These are phyloP conservation scores for Astyanax mexicanus DNA, from an alignment of 2,797 vertebrate genomes.

Conservation along the genomic window DNA sequence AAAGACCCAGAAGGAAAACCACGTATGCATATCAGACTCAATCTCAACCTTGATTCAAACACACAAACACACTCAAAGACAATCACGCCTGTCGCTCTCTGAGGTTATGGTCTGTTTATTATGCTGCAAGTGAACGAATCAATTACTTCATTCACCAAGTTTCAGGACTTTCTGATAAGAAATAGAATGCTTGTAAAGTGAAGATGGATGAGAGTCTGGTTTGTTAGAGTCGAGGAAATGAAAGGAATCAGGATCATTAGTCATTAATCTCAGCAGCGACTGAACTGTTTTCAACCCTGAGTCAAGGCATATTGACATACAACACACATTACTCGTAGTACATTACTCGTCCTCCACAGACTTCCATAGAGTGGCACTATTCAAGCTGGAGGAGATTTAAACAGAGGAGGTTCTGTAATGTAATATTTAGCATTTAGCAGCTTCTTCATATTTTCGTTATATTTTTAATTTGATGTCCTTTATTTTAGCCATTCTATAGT, in stretches of 20 bases:
- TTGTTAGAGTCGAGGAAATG: background rate
- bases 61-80: slow-evolving; percentile 3
- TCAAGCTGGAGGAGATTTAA: too few relatives aligned
- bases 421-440: too few relatives aligned
- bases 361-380: too few relatives aligned
- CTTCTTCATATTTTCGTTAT: too few relatives aligned
- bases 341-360: background rate
- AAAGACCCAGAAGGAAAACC: background rate
- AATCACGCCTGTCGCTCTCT: background rate
- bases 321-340: background rate
- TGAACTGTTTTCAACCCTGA: slow-evolving; percentile 30
- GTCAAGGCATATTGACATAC: slow-evolving; percentile 11
- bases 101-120: too few relatives aligned
- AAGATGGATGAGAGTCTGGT: background rate
- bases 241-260: slow-evolving; percentile 4
- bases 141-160: background rate
- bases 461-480: too few relatives aligned
- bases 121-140: background rate
- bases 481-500: too few relatives aligned
- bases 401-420: too few relatives aligned
- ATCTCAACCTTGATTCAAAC: background rate
- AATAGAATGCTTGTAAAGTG: background rate
- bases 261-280: slow-evolving; percentile 2
- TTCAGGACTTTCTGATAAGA: too few relatives aligned
- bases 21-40: background rate